Base-by-base conservation (phyloP, 2,113 vertebrate genomes). In the Motacilla tschutschensis region DNA sequence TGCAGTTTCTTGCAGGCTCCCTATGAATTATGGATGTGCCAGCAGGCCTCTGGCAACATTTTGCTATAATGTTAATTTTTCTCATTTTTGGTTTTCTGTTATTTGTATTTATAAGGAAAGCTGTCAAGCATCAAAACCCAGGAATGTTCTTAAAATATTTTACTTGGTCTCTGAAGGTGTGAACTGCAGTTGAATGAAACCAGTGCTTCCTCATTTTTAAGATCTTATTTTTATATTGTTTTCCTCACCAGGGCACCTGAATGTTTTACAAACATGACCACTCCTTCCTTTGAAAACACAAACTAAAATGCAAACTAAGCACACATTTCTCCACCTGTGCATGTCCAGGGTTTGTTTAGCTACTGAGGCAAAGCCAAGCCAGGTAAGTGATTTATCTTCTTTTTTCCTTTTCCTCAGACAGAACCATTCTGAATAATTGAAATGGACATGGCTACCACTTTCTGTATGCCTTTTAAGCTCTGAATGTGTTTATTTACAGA, bases 11-110 rank as follows among this genome's bases (percentile, higher is more conserved):
- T 85, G 69, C 19, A 77, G 48, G 16, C 29, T 85, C 20, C 12
- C 33, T n/a, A 74, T 90, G 85, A 94, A 89, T 87, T 90, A 92
- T 90, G 80, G 48, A 93, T 89, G 48, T 41, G 18, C 73, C 51
- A 88, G 60, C 53, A 92, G n/a, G 65, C 87, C 82, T 71, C 69
- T 4, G 18, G 85, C 79, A 94, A 83, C 10, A 67, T 90, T 93
- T 79, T 71, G 33, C 64, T 90, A 24, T 53, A 79, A 88, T 74
- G 48, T 63, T 89, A 84, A 79, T 93, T 92, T 91, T 83, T 50
- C 43, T 57, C 33, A 10, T 64, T 83, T 79, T 78, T 58, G 35
- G 72, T 80, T 78, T 83, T 79, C 54, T 14, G 0, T 78, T 91
- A 62, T 90, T 92, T 92, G 70, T 62, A 60, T 88, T 93, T 89